Conservation (phyloP, 1,140 invertebrate genomes). For the Zaprionus davidi region DNA sequence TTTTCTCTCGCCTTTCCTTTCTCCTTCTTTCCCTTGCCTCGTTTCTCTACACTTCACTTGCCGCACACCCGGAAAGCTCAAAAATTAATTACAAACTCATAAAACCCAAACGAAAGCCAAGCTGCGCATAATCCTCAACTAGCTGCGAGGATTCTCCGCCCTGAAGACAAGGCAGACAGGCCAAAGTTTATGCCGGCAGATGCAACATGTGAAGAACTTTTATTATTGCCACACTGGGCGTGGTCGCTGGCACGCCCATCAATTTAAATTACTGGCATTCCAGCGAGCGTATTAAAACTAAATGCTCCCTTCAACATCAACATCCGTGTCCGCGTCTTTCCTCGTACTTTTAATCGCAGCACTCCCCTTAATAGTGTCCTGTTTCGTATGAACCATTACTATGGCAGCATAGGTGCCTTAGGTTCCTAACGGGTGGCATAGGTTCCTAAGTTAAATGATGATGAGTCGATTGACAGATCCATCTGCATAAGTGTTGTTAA, state of each 20-base stretch:
- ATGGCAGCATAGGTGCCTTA: no score
- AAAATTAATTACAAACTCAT: slow-evolving; percentile 82
- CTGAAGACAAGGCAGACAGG: not conserved
- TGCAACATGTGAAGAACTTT: slow-evolving; percentile 72
- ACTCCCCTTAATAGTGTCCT: no score
- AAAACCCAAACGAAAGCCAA: slow-evolving; percentile 61
- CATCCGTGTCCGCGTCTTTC: not conserved
- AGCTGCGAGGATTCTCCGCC: slow-evolving; percentile 13
- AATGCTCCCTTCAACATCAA: slow-evolving; percentile 25
- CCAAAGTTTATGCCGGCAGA: slow-evolving; percentile 13
- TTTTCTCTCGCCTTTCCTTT: slow-evolving; percentile 5
- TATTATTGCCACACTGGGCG: slow-evolving; percentile 41
- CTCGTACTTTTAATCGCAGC: not conserved
- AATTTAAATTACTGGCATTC: slow-evolving; percentile 71
- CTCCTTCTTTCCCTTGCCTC: no score
- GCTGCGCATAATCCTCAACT: slow-evolving; percentile 43
- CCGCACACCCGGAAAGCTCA: slow-evolving; percentile 26
- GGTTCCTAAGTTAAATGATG: no score
- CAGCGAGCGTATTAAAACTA: slow-evolving; percentile 30
- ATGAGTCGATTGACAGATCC: no score
- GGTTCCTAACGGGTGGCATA: no score
- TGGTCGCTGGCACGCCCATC: slow-evolving; percentile 71
- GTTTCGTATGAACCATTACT: no score
- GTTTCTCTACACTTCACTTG: not conserved
- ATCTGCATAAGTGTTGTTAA: no score